Evolutionary conservation across 2,113 vertebrate species (phyloP), one percentile per base, ranked within the genome.

Genomic region (Oostethus manadensis): DNA sequence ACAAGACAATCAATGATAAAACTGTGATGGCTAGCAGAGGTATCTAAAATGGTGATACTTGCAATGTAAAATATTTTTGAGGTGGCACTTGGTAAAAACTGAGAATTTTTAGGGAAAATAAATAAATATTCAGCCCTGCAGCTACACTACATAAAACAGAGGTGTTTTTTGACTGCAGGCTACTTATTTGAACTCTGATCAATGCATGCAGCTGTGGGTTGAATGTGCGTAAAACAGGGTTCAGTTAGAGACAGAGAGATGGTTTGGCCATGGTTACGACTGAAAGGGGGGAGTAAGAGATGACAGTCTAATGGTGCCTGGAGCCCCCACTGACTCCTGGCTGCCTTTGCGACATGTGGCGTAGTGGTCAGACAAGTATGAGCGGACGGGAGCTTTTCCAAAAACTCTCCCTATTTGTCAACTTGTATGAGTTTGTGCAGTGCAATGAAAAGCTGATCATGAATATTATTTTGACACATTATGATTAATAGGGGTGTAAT

Each of bases 321-420:
- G 50, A 68, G 40, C 67, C 68, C 64, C 70, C 22, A 17, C 45
- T 71, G 77, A 76, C 62, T 67, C 50, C 62, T 70, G 79, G 71
- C 66, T 58, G 50, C 67, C 67, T 60, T 8, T 21, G 60, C 68
- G 71, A 78, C 59, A 79, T 82, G 77, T 70, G 71, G 72, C 65
- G 47, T 53, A 47, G 68, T 53, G 73, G 74, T 73, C 44, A 62
- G 59, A 60, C 47, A 77, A 44, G 9, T 23, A 56, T 63, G 51
- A 66, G 57, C 53, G 22, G 54, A 68, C 49, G 29, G 50, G 55
- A 60, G 59, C 56, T 58, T 26, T 46, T 55, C 53, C 53, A 55
- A 64, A 44, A 73, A 51, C 53, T 23, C 22, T 17, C 6, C 48
- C 38, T 46, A 8, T 67, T 61, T 8, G 23, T 60, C 20, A 16